Evolutionary conservation across 1,140 invertebrate genomes (phyloP).

Genomic region (Drosophila micromelanica): DNA sequence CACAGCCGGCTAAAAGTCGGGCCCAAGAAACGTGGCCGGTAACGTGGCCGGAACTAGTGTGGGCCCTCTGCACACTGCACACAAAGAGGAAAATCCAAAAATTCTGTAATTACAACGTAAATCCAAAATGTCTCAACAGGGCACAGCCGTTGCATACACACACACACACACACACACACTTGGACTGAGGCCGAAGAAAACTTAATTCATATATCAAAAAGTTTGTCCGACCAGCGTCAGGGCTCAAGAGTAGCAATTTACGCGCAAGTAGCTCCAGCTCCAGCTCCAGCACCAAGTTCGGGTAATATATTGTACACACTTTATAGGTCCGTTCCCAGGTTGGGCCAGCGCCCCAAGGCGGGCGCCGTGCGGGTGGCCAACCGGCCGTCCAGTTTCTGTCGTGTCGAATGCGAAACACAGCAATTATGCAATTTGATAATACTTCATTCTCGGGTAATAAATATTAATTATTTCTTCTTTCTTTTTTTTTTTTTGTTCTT

Average conservation of each 20-base stretch:
- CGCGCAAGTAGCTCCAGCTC: slow-evolving; percentile 70
- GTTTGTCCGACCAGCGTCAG: slow-evolving; percentile 60
- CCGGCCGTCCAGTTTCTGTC: slow-evolving; percentile 54
- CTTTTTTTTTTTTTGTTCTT: too few relatives aligned
- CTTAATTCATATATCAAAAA: slow-evolving; percentile 83
- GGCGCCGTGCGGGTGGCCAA: background rate
- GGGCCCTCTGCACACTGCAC: slow-evolving; percentile 28
- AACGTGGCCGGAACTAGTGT: slow-evolving; percentile 21
- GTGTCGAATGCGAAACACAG: slow-evolving; percentile 82
- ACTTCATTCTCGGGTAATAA: slow-evolving; percentile 82
- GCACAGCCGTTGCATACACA: slow-evolving; percentile 55
- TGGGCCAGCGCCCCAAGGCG: slow-evolving; percentile 7
- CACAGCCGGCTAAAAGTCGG: slow-evolving; percentile 22
- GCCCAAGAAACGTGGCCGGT: background rate
- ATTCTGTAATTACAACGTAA: slow-evolving; percentile 83
- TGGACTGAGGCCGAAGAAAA: slow-evolving; percentile 43
- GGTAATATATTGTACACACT: slow-evolving; percentile 48
- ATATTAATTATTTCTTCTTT: slow-evolving; percentile 72
- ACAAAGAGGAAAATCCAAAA: slow-evolving; percentile 78
- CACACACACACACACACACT: slow-evolving; percentile 45
- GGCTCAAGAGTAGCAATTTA: slow-evolving; percentile 77
- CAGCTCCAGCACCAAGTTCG: slow-evolving; percentile 52
- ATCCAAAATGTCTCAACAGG: slow-evolving; percentile 79
- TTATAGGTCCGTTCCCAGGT: slow-evolving; percentile 41
- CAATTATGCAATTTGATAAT: slow-evolving; percentile 83